Evolutionary conservation across 2,888 invertebrate species (phyloP).

Genomic region (Fabriciana adippe): DNA sequence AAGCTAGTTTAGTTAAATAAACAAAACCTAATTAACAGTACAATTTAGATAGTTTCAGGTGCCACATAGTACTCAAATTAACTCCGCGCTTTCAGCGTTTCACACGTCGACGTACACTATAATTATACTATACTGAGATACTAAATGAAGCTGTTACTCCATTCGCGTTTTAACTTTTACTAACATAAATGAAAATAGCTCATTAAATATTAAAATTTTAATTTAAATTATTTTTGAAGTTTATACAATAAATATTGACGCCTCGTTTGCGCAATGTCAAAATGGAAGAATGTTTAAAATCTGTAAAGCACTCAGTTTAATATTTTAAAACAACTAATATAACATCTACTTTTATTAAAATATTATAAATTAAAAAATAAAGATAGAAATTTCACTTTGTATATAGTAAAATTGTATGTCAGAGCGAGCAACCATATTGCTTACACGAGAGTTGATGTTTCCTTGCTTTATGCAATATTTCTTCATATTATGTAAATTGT

Average conservation of each 20-base stretch:
- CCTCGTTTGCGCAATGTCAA: no score
- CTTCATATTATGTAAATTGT: constrained; percentile 1
- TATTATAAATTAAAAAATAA: constrained; percentile 5
- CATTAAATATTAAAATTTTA: not conserved
- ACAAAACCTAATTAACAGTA: constrained; percentile 2
- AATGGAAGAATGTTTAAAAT: no score
- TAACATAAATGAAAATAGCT: constrained; percentile 1
- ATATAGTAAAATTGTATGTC: constrained; percentile 16
- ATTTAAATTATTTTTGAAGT: not conserved
- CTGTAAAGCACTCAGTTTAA: no score
- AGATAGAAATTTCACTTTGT: constrained; percentile 2
- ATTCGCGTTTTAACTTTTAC: not conserved
- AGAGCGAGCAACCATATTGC: constrained; percentile 11
- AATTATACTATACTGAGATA: constrained; percentile 4
- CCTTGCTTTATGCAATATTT: constrained; percentile 5
- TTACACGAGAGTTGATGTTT: constrained; percentile 11
- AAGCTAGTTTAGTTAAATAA: not conserved
- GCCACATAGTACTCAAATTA: constrained; percentile 12
- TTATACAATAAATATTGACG: not conserved
- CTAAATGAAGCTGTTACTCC: not conserved
- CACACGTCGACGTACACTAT: constrained; percentile 13
- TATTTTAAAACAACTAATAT: no score
- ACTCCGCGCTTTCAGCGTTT: constrained; percentile 12
- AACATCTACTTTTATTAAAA: not conserved
- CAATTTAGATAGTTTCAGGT: constrained; percentile 20